Evolutionary conservation across 2,113 vertebrate genomes (phyloP).

Genomic region (Paracanthobrama guichenoti): DNA sequence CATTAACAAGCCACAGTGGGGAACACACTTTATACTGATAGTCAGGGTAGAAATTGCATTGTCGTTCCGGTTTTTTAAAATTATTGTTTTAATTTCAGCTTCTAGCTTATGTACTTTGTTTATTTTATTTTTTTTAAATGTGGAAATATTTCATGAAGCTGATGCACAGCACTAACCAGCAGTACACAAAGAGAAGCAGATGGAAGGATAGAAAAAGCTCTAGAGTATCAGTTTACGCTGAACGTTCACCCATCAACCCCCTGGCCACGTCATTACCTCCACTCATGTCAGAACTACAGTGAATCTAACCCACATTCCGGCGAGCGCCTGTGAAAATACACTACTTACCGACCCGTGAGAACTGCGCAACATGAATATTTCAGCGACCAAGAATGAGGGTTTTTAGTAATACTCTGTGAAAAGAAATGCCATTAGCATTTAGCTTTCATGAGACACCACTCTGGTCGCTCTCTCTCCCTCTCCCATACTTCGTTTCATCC

Average conservation of each 20-base stretch:
- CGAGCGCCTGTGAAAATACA: conserved; percentile 26
- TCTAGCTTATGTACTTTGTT: background rate
- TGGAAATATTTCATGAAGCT: background rate
- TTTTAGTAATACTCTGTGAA: conserved; percentile 42
- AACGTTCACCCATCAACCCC: background rate
- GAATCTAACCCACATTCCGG: conserved; percentile 17
- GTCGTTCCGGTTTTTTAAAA: no score
- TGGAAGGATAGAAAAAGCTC: conserved; percentile 3
- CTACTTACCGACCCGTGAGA: conserved; percentile 15
- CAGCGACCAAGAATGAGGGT: background rate
- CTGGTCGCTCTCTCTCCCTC: conserved; percentile 52
- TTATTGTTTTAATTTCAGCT: background rate
- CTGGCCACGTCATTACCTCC: background rate
- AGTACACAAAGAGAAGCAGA: conserved; percentile 24
- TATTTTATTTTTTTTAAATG: background rate
- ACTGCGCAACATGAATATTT: conserved; percentile 34
- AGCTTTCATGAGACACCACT: conserved; percentile 31
- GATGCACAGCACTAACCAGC: background rate
- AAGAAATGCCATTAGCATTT: conserved; percentile 22
- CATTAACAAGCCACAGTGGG: background rate
- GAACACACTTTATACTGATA: background rate
- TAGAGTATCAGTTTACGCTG: conserved; percentile 6
- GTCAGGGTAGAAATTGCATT: background rate
- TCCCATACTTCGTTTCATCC: conserved; percentile 53
- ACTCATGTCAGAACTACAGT: conserved; percentile 3